phyloP scores from a whole-genome alignment of 1,140 invertebrate species.

The Chrysomallon squamiferum region DNA sequence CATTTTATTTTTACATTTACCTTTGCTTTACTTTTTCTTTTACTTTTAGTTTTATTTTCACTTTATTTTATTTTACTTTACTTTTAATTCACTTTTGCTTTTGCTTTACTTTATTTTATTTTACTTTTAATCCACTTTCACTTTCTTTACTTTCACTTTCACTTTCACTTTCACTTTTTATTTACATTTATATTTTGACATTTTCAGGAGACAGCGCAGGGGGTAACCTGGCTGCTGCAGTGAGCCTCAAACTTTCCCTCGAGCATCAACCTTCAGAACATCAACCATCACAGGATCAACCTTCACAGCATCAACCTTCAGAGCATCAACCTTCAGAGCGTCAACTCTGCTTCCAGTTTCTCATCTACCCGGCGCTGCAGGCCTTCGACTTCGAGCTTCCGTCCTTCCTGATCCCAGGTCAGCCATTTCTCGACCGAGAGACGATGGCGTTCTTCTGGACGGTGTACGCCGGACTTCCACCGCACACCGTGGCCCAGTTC shows the following conservation, averaged over 20 bases:
- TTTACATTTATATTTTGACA: too few relatives aligned
- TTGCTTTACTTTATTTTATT: too few relatives aligned
- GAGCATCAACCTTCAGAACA: neutral
- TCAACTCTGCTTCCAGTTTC: slow-evolving; percentile 22
- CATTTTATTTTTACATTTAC: too few relatives aligned
- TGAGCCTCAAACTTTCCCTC: slow-evolving; percentile 23
- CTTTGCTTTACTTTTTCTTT: too few relatives aligned
- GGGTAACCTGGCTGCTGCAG: slow-evolving; percentile 46
- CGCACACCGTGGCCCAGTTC: neutral
- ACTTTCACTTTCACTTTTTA: too few relatives aligned
- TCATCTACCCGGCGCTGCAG: slow-evolving; percentile 45
- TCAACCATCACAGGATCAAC: slow-evolving; percentile 22
- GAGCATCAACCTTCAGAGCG: neutral
- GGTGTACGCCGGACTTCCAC: neutral
- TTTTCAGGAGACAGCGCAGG: slow-evolving; percentile 49
- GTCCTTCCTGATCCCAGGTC: slow-evolving; percentile 15
- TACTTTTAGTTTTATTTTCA: too few relatives aligned
- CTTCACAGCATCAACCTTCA: neutral
- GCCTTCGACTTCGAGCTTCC: slow-evolving; percentile 37
- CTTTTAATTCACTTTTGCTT: too few relatives aligned
- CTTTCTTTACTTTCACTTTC: too few relatives aligned
- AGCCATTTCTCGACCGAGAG: neutral
- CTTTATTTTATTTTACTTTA: too few relatives aligned
- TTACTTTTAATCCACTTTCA: too few relatives aligned
- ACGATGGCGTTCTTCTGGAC: slow-evolving; percentile 1